These are phyloP conservation scores for Agrilus mali DNA, from an alignment of 2,888 invertebrate species.

Conservation along the genomic window DNA sequence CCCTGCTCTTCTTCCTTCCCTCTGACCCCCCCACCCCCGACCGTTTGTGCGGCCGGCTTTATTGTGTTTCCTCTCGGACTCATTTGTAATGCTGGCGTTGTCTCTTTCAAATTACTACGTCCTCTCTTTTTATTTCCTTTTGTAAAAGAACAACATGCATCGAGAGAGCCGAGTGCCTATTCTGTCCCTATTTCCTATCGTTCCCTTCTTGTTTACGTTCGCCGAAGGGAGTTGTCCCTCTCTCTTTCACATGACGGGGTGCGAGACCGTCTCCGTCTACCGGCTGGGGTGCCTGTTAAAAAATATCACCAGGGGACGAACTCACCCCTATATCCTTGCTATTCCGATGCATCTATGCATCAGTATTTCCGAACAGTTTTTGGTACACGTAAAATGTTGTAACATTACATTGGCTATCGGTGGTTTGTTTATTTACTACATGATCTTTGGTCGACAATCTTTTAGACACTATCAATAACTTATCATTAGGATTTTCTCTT, in stretches of 20 bases:
- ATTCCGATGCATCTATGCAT: too few relatives aligned
- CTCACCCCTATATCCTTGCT: too few relatives aligned
- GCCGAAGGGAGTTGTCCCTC: constrained; percentile 8
- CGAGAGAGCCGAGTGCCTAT: not conserved
- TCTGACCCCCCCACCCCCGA: constrained; percentile 1
- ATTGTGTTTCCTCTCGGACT: constrained; percentile 7
- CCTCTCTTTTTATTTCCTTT: constrained; percentile 10
- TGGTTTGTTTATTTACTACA: too few relatives aligned
- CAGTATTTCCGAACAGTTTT: too few relatives aligned
- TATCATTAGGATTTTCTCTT: too few relatives aligned
- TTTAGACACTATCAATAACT: too few relatives aligned
- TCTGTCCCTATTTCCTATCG: constrained; percentile 3
- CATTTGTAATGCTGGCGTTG: constrained; percentile 11
- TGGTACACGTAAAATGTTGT: too few relatives aligned
- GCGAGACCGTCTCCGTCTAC: constrained; percentile 2
- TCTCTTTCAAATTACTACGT: constrained; percentile 13
- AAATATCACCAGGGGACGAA: constrained; percentile 12
- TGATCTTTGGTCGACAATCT: too few relatives aligned
- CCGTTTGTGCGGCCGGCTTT: constrained; percentile 5
- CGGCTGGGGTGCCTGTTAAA: constrained; percentile 9
- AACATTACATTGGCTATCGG: too few relatives aligned
- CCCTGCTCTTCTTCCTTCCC: constrained; percentile 1
- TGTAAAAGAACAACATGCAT: not conserved
- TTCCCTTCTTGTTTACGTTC: too few relatives aligned
- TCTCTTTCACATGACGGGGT: not conserved